phyloP scores from a whole-genome alignment of 2,113 vertebrate species.

The Heterocephalus glaber region DNA sequence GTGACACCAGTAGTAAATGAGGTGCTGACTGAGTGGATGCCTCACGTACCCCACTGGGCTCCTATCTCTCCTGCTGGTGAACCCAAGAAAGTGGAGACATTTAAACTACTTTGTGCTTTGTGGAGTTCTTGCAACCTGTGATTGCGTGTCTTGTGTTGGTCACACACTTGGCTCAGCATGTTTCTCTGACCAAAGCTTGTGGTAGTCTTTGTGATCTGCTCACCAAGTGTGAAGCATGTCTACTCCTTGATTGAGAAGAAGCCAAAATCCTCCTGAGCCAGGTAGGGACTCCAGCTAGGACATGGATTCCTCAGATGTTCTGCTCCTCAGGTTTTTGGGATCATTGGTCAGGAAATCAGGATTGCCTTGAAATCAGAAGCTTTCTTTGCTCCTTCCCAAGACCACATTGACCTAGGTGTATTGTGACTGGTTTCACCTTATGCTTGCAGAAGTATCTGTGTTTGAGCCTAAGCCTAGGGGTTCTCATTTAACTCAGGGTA shows the following conservation, averaged over 20 bases:
- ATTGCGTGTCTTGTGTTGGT: neutral
- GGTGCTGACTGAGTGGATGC: neutral
- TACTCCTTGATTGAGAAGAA: neutral
- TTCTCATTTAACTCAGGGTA: neutral
- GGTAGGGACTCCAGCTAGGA: neutral
- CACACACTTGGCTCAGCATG: neutral
- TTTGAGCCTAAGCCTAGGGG: neutral
- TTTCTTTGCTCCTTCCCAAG: neutral
- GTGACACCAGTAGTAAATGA: neutral
- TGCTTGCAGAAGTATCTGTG: neutral
- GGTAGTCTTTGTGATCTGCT: neutral
- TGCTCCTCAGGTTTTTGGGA: neutral
- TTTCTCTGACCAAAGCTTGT: neutral
- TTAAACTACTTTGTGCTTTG: neutral
- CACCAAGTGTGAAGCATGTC: neutral
- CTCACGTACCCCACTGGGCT: neutral
- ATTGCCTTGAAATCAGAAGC: neutral
- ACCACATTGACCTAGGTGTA: neutral
- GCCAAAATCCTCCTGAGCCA: neutral
- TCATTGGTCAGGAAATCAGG: neutral
- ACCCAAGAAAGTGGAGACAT: neutral
- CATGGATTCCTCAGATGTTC: neutral
- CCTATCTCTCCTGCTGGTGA: neutral
- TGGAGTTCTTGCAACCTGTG: neutral
- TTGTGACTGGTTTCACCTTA: neutral